Base-by-base conservation (phyloP, 2,888 invertebrate genomes). In the Drosophila rubida region DNA sequence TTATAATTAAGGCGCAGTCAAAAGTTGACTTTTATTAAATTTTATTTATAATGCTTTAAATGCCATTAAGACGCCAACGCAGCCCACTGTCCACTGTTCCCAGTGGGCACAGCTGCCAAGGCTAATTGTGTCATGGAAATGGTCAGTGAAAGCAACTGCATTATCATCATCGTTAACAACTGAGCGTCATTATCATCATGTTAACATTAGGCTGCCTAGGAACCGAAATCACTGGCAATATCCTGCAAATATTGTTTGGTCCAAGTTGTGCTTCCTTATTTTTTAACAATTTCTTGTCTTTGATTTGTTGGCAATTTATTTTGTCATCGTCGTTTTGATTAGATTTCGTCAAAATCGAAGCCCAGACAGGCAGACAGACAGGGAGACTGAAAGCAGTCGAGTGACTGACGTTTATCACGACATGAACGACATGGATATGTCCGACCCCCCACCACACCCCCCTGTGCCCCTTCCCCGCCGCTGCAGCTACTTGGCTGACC, bases 1-100 rank as follows among this genome's bases (percentile, higher is more conserved):
- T 84, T 84, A 84, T 87, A 84, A 88, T 84, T 84, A 84, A 75
- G 68, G 55, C 54, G n/a, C 60, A 77, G 85, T 82, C 80, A 82
- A 85, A 82, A 85, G 82, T 67, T 78, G 82, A 82, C 82, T 80
- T 82, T 82, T 82, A 82, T 82, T 82, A 80, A 82, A 85, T 82
- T 82, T 82, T 82, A 82, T 85, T 82, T 82, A 71, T 79, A 82
- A 78, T 85, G 72, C 78, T 68, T 82, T 78, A 82, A 82, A 71
- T 78, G 75, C 69, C 85, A 80, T 82, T 85, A 79, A 74, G 61
- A 46, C 25, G 49, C 44, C 41, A 41, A 35, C 44, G 60, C 19
- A 41, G 65, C n/a, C 32, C 4, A 32, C 32, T 14, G 35, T 37
- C 7, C 35, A 8, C 30, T 30, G 30, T 11, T 11, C 44, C 45